Evolutionary conservation across 2,888 invertebrate genomes (phyloP).

Genomic region (Andrena praecox): DNA sequence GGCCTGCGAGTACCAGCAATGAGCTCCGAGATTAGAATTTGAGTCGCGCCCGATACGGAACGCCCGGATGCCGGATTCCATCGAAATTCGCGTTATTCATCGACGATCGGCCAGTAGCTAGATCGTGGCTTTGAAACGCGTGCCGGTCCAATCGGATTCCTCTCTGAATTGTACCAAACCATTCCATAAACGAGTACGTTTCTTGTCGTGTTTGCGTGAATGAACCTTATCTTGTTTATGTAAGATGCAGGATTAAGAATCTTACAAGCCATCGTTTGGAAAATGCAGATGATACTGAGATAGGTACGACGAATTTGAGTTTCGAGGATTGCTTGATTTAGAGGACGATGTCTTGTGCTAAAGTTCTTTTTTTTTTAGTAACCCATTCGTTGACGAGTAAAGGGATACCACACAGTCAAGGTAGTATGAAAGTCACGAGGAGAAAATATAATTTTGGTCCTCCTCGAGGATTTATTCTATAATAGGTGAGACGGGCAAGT

Average conservation of each 20-base stretch:
- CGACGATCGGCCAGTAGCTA: slow-evolving; percentile 12
- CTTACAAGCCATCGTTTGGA: not conserved
- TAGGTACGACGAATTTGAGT: too few relatives aligned
- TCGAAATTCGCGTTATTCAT: slow-evolving; percentile 15
- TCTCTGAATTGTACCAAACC: not conserved
- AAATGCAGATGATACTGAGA: not conserved
- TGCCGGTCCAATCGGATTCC: not conserved
- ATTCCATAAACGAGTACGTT: not conserved
- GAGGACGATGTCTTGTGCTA: too few relatives aligned
- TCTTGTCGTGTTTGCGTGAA: not conserved
- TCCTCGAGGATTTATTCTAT: too few relatives aligned
- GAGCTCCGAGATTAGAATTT: slow-evolving; percentile 44
- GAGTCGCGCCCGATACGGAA: not conserved
- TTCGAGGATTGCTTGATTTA: too few relatives aligned
- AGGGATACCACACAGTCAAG: too few relatives aligned
- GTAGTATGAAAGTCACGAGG: too few relatives aligned
- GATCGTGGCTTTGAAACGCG: not conserved
- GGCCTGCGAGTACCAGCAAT: slow-evolving; percentile 4
- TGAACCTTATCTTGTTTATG: not conserved
- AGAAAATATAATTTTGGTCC: too few relatives aligned
- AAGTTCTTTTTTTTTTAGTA: too few relatives aligned
- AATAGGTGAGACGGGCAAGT: too few relatives aligned
- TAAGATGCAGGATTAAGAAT: not conserved
- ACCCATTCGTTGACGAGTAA: too few relatives aligned
- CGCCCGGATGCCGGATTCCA: slow-evolving; percentile 1